A percentile compares a stretch with the other conserved stretches of the same genome.
phyloP scores from a whole-genome alignment of 2,797 vertebrate species.

The Myiotriccus ornatus region DNA sequence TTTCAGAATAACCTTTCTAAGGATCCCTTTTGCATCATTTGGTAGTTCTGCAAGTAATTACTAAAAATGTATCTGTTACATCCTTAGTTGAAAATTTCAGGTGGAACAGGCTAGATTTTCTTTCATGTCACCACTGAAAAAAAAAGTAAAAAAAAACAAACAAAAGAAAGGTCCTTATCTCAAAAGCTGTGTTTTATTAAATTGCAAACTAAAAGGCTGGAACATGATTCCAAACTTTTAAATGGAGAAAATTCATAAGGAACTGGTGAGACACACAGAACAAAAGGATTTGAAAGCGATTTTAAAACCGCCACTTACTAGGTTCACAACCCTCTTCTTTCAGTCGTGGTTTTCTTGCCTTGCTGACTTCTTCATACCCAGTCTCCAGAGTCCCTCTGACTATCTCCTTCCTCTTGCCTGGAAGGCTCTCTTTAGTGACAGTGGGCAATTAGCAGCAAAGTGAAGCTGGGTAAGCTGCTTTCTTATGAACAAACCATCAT shows the following conservation, averaged over 20 bases:
- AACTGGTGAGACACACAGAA: not conserved
- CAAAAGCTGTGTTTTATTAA: not conserved
- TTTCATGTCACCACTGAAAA: not conserved
- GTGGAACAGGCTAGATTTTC: not conserved
- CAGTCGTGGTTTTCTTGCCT: not conserved
- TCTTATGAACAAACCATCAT: not conserved
- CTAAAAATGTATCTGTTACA: not conserved
- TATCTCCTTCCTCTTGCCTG: not conserved
- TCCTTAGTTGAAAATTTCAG: not conserved
- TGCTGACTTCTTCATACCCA: not conserved
- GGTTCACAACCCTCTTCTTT: not conserved
- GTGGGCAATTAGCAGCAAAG: not conserved
- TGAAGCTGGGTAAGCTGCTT: not conserved
- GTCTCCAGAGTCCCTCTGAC: not conserved
- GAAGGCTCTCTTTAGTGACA: not conserved
- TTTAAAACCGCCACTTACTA: not conserved
- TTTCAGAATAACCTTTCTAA: conserved; percentile 25
- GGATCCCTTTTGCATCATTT: not conserved
- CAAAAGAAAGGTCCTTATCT: not conserved
- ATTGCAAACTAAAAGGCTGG: not conserved
- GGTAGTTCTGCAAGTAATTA: conserved; percentile 1
- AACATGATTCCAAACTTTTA: not conserved
- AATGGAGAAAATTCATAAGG: not conserved
- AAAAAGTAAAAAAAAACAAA: not conserved
- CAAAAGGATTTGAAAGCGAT: not conserved